phyloP scores from a whole-genome alignment of 2,888 invertebrate species.

The Cosmia pyralina region DNA sequence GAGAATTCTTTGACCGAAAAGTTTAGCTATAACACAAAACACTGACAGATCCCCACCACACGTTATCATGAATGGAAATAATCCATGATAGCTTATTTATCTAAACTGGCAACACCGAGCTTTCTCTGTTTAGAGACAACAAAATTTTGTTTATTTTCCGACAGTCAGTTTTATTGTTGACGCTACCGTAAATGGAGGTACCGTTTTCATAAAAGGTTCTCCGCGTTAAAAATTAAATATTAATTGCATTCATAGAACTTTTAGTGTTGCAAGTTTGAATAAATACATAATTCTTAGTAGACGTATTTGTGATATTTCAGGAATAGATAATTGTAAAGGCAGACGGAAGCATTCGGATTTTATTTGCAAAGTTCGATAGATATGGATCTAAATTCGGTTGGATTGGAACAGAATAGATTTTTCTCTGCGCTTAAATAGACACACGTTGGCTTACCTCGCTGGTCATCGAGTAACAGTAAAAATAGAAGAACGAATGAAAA shows the following conservation, averaged over 20 bases:
- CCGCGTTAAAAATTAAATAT: conserved; percentile 8
- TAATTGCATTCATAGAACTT: conserved; percentile 10
- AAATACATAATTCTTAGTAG: neutral
- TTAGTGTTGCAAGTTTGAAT: neutral
- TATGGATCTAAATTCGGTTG: neutral
- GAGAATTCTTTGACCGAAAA: conserved; percentile 32
- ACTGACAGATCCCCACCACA: conserved; percentile 57
- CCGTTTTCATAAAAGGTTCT: conserved; percentile 39
- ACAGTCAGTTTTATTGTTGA: conserved; percentile 65
- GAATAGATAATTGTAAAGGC: neutral
- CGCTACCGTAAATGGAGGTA: conserved; percentile 49
- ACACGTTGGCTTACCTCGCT: neutral
- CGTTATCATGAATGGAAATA: conserved; percentile 49
- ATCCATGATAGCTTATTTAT: conserved; percentile 58
- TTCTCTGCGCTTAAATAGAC: neutral
- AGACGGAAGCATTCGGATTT: too few relatives aligned
- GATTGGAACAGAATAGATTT: neutral
- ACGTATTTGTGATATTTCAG: neutral
- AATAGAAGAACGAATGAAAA: neutral
- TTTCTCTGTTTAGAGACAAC: conserved; percentile 65
- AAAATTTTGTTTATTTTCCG: conserved; percentile 61
- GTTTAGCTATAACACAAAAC: conserved; percentile 21
- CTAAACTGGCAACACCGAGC: conserved; percentile 50
- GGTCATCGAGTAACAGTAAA: neutral
- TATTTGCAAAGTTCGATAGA: too few relatives aligned